Evolutionary conservation across 2,797 vertebrate species (phyloP).

Genomic region (Nannoperca obscura): DNA sequence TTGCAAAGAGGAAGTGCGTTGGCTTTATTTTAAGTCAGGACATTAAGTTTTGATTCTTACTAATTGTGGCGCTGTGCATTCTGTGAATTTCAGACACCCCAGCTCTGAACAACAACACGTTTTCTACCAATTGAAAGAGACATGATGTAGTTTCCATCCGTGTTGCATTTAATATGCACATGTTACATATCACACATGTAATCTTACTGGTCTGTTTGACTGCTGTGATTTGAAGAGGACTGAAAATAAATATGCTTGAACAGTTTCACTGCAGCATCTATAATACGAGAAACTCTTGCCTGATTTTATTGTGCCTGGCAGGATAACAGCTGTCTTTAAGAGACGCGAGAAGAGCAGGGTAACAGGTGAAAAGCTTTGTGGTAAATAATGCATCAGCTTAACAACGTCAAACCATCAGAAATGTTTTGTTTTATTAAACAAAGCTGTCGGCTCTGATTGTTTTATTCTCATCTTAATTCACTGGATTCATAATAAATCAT

Average conservation of each 20-base stretch:
- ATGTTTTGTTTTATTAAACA: neutral
- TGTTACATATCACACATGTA: too few species aligned
- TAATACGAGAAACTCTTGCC: neutral
- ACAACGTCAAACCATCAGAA: constrained; percentile 3
- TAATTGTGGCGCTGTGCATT: neutral
- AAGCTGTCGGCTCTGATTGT: neutral
- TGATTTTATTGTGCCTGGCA: constrained; percentile 6
- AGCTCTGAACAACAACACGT: neutral
- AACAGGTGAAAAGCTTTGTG: constrained; percentile 1
- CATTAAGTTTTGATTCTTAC: neutral
- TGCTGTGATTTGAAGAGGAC: neutral
- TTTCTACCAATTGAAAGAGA: neutral
- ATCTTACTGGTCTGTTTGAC: neutral
- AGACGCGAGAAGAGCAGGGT: neutral
- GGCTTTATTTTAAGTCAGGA: neutral
- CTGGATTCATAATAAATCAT: neutral
- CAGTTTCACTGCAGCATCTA: constrained; percentile 6
- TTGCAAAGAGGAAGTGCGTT: neutral
- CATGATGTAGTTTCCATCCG: neutral
- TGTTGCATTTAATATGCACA: neutral
- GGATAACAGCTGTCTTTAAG: constrained; percentile 2
- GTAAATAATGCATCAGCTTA: neutral
- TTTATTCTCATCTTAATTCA: neutral
- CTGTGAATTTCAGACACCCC: neutral
- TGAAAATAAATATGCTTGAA: neutral